A percentile compares a stretch with the other conserved stretches of the same genome.
These are phyloP conservation scores for Apocheima hispidaria DNA, from an alignment of 2,888 invertebrate genomes.

Conservation along the genomic window DNA sequence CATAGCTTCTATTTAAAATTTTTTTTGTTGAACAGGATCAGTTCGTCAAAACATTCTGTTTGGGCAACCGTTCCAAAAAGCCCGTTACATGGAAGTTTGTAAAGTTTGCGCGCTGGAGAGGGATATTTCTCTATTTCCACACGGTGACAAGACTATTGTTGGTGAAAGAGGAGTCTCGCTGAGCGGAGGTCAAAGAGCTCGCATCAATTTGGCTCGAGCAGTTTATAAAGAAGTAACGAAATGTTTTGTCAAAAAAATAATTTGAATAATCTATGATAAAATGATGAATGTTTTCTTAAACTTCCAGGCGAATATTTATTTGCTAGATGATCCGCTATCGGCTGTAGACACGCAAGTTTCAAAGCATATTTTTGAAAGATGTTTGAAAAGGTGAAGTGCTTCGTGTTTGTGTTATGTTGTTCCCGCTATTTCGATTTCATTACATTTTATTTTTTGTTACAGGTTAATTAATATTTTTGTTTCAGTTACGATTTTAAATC, in stretches of 20 bases:
- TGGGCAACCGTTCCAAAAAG: slow-evolving; percentile 88
- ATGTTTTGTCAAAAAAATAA: neutral
- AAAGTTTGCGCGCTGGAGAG: slow-evolving; percentile 90
- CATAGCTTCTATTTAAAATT: no score
- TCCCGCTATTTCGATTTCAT: neutral
- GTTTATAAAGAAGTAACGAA: slow-evolving; percentile 85
- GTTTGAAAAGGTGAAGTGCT: slow-evolving; percentile 85
- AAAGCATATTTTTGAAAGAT: slow-evolving; percentile 89
- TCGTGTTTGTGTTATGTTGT: no score
- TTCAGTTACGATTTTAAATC: no score
- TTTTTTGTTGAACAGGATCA: slow-evolving; percentile 78
- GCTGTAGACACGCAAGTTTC: slow-evolving; percentile 91
- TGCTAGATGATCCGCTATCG: slow-evolving; percentile 91
- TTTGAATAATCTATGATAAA: no score
- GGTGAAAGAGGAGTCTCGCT: slow-evolving; percentile 94
- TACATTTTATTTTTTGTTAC: no score
- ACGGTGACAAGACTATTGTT: slow-evolving; percentile 93
- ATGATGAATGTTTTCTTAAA: neutral
- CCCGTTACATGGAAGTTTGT: slow-evolving; percentile 88
- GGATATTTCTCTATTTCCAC: slow-evolving; percentile 91
- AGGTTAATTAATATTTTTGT: no score
- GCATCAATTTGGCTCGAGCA: slow-evolving; percentile 88
- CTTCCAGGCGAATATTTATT: slow-evolving; percentile 89
- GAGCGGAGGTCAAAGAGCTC: slow-evolving; percentile 93
- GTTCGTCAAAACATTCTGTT: slow-evolving; percentile 97